Base-by-base conservation (phyloP, 2,888 invertebrate species). In the Monoplex corrugatus region DNA sequence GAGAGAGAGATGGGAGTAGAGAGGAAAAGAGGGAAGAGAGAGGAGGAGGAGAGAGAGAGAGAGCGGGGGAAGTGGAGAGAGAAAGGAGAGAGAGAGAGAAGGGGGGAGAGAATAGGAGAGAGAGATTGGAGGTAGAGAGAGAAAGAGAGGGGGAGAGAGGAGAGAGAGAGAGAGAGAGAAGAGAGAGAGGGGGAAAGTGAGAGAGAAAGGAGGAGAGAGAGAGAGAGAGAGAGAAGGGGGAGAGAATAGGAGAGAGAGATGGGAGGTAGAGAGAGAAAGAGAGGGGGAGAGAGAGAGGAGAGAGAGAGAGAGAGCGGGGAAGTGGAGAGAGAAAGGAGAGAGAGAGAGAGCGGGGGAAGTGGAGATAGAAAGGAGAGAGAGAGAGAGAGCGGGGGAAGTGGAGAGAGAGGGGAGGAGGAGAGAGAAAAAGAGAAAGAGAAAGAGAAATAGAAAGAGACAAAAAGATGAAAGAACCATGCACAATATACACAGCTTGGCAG, bases 161-260 rank as follows among this genome's bases (percentile, higher is more conserved):
- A 5, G 38, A 32, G n/a, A 16, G n/a, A 32, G n/a, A 19, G 16
- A 19, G n/a, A 44, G 43, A 32, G 63, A 63, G 63, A 16, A 44
- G 57, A 86, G 57, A 86, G n/a, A n/a, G n/a, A n/a, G n/a, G n/a
- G n/a, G n/a, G n/a, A n/a, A n/a, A n/a, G n/a, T n/a, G n/a, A n/a
- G n/a, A n/a, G 86, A 86, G 68, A 86, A 72, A 68, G 63, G 72
- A 45, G 78, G 78, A 78, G 78, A 1, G 75, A 87, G 87, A 78
- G 78, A 87, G 45, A 87, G 45, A 78, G 87, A 45, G 78, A 78
- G 87, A 44, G 78, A 78, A 78, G 19, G 57, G 28, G 57, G 57
- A 57, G 57, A 57, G 57, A 57, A 1, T 23, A 28, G 28, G 3
- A 57, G 57, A 57, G 3, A 57, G 57, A 57, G 57, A 57, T 16